These are phyloP conservation scores for Venustoraphidia nigricollis DNA, from an alignment of 2,888 invertebrate species.

Conservation along the genomic window DNA sequence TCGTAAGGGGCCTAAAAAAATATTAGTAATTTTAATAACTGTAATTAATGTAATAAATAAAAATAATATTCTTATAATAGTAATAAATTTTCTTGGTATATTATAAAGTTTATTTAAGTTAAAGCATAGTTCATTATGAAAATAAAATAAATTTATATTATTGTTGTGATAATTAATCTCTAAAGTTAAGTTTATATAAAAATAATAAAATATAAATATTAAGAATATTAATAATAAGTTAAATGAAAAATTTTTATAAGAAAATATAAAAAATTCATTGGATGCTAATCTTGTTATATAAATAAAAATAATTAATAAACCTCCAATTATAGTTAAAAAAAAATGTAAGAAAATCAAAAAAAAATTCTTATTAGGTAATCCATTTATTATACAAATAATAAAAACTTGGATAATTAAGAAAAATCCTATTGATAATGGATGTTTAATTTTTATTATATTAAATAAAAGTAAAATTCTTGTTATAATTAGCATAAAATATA, in stretches of 20 bases:
- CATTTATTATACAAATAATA: slow-evolving; percentile 29
- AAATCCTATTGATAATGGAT: slow-evolving; percentile 38
- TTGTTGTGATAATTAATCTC: slow-evolving; percentile 24
- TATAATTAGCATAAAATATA: slow-evolving; percentile 19
- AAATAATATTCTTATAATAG: slow-evolving; percentile 38
- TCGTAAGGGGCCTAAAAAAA: slow-evolving; percentile 37
- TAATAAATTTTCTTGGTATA: slow-evolving; percentile 32
- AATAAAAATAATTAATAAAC: slow-evolving; percentile 47
- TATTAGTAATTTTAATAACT: slow-evolving; percentile 40
- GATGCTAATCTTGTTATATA: slow-evolving; percentile 45
- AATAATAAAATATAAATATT: slow-evolving; percentile 16
- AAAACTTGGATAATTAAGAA: slow-evolving; percentile 36
- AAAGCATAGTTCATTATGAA: slow-evolving; percentile 23
- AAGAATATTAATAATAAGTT: slow-evolving; percentile 16
- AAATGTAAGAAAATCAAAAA: slow-evolving; percentile 43
- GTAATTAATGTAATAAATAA: slow-evolving; percentile 42
- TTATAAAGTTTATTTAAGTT: slow-evolving; percentile 37
- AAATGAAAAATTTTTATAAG: slow-evolving; percentile 20
- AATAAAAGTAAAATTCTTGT: slow-evolving; percentile 25
- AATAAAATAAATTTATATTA: slow-evolving; percentile 7
- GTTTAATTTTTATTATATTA: slow-evolving; percentile 27
- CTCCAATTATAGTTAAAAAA: slow-evolving; percentile 46
- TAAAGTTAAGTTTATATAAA: slow-evolving; percentile 17
- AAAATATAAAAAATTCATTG: slow-evolving; percentile 38
- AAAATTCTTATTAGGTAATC: slow-evolving; percentile 32